Evolutionary conservation across 2,113 vertebrate genomes (phyloP).

Genomic region (Cacatua alba): DNA sequence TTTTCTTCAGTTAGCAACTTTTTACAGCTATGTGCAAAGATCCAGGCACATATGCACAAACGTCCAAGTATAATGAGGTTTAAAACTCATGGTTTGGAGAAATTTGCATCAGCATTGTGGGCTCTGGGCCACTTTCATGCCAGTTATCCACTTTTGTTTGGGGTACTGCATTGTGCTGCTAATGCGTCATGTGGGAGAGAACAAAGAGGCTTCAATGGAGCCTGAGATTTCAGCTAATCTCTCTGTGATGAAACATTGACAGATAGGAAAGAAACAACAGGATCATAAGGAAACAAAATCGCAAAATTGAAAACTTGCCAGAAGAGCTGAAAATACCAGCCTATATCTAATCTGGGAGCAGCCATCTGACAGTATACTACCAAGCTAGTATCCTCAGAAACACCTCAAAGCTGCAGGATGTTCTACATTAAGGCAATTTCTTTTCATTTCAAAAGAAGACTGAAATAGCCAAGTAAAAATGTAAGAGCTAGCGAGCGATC

Average conservation of each 20-base stretch:
- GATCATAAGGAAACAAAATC: background rate
- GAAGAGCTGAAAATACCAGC: background rate
- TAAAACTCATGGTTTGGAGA: background rate
- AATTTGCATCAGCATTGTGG: background rate
- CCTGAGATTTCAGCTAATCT: background rate
- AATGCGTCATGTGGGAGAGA: background rate
- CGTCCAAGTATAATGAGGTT: background rate
- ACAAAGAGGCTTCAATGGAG: background rate
- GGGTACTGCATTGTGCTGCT: background rate
- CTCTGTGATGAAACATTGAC: background rate
- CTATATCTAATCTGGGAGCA: background rate
- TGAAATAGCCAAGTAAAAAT: background rate
- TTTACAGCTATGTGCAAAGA: background rate
- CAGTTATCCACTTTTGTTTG: constrained; percentile 10
- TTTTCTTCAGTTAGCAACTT: background rate
- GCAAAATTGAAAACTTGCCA: background rate
- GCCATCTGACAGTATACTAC: background rate
- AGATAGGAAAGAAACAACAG: background rate
- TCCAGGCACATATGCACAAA: background rate
- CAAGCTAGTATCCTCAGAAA: background rate
- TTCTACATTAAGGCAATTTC: background rate
- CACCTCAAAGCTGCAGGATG: background rate
- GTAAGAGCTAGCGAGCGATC: fast-evolving
- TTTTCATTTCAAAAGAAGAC: background rate
- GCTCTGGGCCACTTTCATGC: background rate